Percentiles rank a stretch among this genome's conserved stretches.
Conservation (phyloP, 2,888 invertebrate genomes). For the Parelbella ahira region DNA sequence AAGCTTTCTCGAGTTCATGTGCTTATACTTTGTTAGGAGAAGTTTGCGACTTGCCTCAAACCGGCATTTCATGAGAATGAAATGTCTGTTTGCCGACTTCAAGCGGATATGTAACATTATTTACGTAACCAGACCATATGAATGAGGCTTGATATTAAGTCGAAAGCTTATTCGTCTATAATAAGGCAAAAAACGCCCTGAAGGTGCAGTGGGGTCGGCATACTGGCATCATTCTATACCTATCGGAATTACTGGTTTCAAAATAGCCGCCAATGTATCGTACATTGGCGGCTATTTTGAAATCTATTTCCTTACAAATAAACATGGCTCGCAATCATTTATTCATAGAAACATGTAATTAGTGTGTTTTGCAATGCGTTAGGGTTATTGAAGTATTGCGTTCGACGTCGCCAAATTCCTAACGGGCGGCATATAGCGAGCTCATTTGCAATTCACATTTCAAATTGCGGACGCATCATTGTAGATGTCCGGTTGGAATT, state of each 20-base stretch:
- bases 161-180: not conserved
- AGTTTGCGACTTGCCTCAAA: conserved; percentile 13
- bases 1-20: conserved; percentile 14
- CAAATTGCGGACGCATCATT: conserved; percentile 20
- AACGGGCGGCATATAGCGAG: conserved; percentile 14
- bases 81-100: conserved; percentile 2
- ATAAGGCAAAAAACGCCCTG: not conserved
- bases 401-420: conserved; percentile 15
- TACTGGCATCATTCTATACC: too few species aligned
- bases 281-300: too few species aligned
- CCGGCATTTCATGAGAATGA: conserved; percentile 7
- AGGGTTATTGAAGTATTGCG: conserved; percentile 5
- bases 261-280: too few species aligned
- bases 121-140: not conserved
- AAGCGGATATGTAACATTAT: conserved; percentile 2
- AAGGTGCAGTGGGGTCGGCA: too few species aligned
- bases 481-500: conserved; percentile 20
- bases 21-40: conserved; percentile 9
- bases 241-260: too few species aligned
- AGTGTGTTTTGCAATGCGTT: conserved; percentile 1
- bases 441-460: conserved; percentile 24
- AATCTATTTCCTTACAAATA: too few species aligned
- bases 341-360: too few species aligned
- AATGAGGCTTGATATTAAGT: conserved; percentile 5
- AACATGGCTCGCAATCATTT: too few species aligned